Evolutionary conservation across 2,888 invertebrate species (phyloP).

Genomic region (Xanthostigma xanthostigma): DNA sequence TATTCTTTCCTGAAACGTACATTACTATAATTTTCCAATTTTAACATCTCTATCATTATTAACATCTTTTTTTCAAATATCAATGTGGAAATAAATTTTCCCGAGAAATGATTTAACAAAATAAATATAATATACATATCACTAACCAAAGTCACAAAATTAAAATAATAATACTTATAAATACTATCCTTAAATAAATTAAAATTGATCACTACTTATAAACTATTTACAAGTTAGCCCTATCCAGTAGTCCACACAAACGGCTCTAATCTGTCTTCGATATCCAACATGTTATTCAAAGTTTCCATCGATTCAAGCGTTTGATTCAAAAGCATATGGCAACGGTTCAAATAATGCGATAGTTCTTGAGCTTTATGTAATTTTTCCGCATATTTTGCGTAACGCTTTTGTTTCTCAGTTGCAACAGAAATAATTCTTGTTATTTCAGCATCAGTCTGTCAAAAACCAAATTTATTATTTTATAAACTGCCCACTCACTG

Average conservation of each 20-base stretch:
- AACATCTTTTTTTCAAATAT: no score
- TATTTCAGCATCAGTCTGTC: conserved; percentile 57
- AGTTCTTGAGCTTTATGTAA: conserved; percentile 70
- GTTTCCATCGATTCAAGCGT: conserved; percentile 74
- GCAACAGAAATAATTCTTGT: conserved; percentile 50
- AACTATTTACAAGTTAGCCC: neutral
- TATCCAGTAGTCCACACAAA: conserved; percentile 76
- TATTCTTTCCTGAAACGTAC: no score
- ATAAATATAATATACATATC: no score
- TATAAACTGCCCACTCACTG: neutral
- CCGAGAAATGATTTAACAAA: no score
- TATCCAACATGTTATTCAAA: conserved; percentile 67
- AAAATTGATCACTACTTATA: no score
- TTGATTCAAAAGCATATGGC: conserved; percentile 68
- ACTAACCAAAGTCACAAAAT: no score
- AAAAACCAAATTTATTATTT: conserved; percentile 10
- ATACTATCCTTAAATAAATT: no score
- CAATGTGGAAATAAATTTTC: no score
- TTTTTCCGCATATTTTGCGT: conserved; percentile 74
- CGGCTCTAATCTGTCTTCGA: conserved; percentile 70
- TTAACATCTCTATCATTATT: no score
- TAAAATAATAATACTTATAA: no score
- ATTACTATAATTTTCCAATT: no score
- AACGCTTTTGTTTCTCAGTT: conserved; percentile 69
- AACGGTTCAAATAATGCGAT: conserved; percentile 65